A percentile compares a stretch with the other conserved stretches of the same genome.
phyloP scores from a whole-genome alignment of 2,113 vertebrate species.

The Accipiter cooperii region DNA sequence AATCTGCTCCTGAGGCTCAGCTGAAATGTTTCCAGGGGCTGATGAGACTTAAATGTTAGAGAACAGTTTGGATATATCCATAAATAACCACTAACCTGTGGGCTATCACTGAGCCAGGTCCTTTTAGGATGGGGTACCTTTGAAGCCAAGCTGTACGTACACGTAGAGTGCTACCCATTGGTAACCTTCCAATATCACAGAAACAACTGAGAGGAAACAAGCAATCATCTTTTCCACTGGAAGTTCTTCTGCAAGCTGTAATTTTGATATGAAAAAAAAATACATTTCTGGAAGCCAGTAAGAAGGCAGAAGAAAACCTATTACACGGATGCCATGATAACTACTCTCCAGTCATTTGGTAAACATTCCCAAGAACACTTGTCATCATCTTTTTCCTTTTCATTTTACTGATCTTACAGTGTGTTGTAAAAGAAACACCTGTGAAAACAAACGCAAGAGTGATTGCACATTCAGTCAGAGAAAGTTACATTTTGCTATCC shows the following conservation, averaged over 20 bases:
- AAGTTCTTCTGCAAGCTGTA: neutral
- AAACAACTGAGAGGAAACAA: neutral
- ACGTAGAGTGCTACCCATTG: neutral
- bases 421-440: conserved; percentile 12
- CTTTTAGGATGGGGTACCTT: neutral
- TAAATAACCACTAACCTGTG: neutral
- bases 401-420: neutral
- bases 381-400: neutral
- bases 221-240: neutral
- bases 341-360: neutral
- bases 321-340: neutral
- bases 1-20: neutral
- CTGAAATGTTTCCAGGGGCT: neutral
- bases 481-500: neutral
- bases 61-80: neutral
- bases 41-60: neutral
- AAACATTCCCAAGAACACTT: neutral
- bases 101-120: neutral
- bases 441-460: conserved; percentile 26
- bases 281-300: neutral
- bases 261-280: neutral
- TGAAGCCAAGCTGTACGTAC: neutral
- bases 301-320: neutral
- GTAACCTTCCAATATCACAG: neutral
- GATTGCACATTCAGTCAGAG: conserved; percentile 30